Conservation (phyloP, 2,888 invertebrate genomes). For the Tiliacea aurago region DNA sequence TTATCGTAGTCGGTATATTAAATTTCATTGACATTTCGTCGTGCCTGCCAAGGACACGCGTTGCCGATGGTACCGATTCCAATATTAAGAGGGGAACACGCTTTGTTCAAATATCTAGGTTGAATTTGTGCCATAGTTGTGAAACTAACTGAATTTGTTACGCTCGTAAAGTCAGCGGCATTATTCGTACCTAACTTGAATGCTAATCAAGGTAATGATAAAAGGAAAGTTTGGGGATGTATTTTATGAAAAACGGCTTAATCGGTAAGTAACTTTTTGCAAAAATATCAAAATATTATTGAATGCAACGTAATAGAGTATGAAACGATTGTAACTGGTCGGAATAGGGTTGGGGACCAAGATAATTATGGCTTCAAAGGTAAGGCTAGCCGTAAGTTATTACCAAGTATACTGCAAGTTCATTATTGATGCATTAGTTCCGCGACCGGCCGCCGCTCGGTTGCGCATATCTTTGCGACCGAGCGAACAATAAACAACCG, state of each 20-base stretch:
- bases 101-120: slow-evolving; percentile 72
- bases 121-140: slow-evolving; percentile 68
- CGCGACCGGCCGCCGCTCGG: slow-evolving; percentile 64
- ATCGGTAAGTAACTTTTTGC: slow-evolving; percentile 7
- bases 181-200: slow-evolving; percentile 52
- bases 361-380: slow-evolving; percentile 47
- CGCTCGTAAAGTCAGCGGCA: slow-evolving; percentile 48
- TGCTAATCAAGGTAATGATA: slow-evolving; percentile 45
- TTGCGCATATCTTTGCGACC: slow-evolving; percentile 71
- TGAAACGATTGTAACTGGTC: background rate
- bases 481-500: slow-evolving; percentile 62
- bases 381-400: slow-evolving; percentile 46
- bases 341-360: slow-evolving; percentile 32
- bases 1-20: slow-evolving; percentile 87
- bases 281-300: background rate
- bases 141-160: slow-evolving; percentile 70
- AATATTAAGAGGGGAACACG: slow-evolving; percentile 74
- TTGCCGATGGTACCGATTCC: slow-evolving; percentile 77
- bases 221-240: slow-evolving; percentile 7
- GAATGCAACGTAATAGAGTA: slow-evolving; percentile 6
- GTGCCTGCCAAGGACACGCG: slow-evolving; percentile 86
- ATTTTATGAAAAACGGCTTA: slow-evolving; percentile 13
- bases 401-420: slow-evolving; percentile 59
- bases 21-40: slow-evolving; percentile 87
- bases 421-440: slow-evolving; percentile 79